Conservation (phyloP, 2,113 vertebrate genomes). For the Epinephelus lanceolatus region DNA sequence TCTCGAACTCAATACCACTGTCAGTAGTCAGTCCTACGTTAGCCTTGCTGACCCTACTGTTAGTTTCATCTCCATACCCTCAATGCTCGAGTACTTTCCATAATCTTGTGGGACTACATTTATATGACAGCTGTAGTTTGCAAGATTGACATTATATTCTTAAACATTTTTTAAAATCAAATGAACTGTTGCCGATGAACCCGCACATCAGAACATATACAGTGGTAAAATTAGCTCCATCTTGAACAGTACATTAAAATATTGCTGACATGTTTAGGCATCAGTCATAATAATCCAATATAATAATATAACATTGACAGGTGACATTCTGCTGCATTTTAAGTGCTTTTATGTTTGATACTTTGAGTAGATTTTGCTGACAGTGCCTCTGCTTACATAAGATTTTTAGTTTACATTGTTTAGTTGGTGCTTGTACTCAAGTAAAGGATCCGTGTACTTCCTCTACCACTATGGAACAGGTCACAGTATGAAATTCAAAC, state of each 20-base stretch:
- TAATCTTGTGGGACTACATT: not conserved
- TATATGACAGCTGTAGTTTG: not conserved
- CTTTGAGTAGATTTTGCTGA: no score
- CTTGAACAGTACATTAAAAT: not conserved
- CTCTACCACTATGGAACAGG: not conserved
- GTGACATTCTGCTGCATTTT: not conserved
- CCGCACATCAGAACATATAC: not conserved
- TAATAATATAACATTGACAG: not conserved
- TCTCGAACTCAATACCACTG: no score
- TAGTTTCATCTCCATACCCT: no score
- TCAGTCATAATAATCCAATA: not conserved
- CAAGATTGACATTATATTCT: not conserved
- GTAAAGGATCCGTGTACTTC: not conserved
- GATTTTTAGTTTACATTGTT: not conserved
- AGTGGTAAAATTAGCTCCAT: not conserved
- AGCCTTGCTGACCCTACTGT: no score
- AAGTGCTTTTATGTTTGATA: no score
- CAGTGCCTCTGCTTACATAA: not conserved
- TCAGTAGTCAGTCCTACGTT: no score
- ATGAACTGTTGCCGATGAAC: not conserved
- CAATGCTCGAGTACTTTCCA: no score
- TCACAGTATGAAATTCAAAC: not conserved
- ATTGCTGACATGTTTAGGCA: not conserved
- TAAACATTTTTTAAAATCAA: not conserved
- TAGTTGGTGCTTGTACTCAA: not conserved